Conservation (phyloP, 2,113 vertebrate genomes). For the Clarias batrachus region DNA sequence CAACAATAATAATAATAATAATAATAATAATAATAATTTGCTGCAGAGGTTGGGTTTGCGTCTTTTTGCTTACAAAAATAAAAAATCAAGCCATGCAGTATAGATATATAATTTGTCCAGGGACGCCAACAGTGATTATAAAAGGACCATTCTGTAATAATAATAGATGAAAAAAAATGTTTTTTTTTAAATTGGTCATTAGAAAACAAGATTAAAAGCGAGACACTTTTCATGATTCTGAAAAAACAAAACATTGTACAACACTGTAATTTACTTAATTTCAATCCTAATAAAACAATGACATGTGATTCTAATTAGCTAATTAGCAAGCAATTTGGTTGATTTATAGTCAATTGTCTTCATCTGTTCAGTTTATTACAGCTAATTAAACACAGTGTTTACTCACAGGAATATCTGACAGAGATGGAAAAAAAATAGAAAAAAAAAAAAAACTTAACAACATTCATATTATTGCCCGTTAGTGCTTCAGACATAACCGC, state of each 20-base stretch:
- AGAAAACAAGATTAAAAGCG: neutral
- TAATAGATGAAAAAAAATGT: neutral
- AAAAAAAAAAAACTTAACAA: neutral
- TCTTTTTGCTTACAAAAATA: neutral
- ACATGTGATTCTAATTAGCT: neutral
- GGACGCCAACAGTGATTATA: neutral
- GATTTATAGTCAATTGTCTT: neutral
- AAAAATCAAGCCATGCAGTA: neutral
- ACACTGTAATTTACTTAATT: neutral
- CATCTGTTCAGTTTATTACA: neutral
- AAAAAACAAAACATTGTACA: neutral
- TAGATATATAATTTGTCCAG: neutral
- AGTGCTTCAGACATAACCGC: neutral
- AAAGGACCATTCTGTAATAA: neutral
- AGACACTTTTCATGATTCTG: neutral
- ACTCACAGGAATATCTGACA: neutral
- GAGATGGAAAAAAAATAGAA: neutral
- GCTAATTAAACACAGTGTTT: conserved; percentile 1
- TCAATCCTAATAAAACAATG: neutral
- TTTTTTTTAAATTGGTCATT: neutral
- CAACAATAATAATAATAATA: neutral
- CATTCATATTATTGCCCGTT: neutral
- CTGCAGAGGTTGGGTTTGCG: neutral
- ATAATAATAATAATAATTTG: neutral
- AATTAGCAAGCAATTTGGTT: neutral